Evolutionary conservation across 2,888 invertebrate species (phyloP), one percentile per base, ranked within the genome.

Genomic region (Buathra laborator): DNA sequence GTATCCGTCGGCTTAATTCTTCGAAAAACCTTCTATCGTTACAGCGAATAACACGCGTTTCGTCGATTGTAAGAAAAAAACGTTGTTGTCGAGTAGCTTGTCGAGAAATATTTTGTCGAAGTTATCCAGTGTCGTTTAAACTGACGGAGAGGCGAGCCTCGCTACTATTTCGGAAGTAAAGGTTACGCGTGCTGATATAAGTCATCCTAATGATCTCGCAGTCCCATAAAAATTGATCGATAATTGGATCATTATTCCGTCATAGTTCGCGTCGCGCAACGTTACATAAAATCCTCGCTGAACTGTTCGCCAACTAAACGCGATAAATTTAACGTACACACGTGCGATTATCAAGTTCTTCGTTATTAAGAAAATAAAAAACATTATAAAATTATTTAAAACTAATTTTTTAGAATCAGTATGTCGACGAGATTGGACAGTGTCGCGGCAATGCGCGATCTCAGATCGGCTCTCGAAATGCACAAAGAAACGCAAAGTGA

Each of bases 391-490:
- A 62, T 53, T 16, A 9, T 75, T 59, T 0, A 6, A 0, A 51
- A 70, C 19, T 7, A 66, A 64, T 32, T 75, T 46, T 12, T 67
- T 4, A 32, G 64, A 76, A 78, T 51, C 48, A 83, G 59, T 24
- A 87, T 85, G 86, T 48, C 85, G 24, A 32, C 51, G 16, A 85
- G 59, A 81, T 70, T 56, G 7, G 81, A 86, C 64, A 87, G 80
- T 70, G 24, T 84, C 12, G 74, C 75, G 2, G 81, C 86, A 6
- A 79, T 86, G 77, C 84, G 83, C 59, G 83, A 81, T 70, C 77
- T 88, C 3, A 84, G 81, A 74, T 81, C 83, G 46, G 75, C 85
- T 10, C 62, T 89, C 2, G 85, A 85, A 12, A 80, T 72, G 53
- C 76, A 68, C 29, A 86, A 84, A 56, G 76, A 37, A 44, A 29